Conservation (phyloP, 2,113 vertebrate genomes). For the Motacilla tschutschensis region DNA sequence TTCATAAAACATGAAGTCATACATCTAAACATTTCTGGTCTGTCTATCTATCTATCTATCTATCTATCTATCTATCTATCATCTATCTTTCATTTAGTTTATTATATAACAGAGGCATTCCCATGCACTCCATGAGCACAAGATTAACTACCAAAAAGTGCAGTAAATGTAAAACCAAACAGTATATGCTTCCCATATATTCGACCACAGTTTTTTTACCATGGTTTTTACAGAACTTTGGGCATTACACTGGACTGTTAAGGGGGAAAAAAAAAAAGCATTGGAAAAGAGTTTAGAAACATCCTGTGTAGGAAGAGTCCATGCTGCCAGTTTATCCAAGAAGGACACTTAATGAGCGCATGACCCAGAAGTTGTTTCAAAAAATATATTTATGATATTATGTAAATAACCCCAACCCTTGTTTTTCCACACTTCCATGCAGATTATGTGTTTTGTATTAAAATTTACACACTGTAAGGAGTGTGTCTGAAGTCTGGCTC, state of each 20-base stretch:
- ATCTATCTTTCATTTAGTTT: background rate
- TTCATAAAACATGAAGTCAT: background rate
- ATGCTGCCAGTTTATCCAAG: background rate
- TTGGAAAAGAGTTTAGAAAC: background rate
- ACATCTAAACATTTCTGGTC: background rate
- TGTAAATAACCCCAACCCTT: background rate
- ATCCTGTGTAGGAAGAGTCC: background rate
- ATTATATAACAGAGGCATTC: background rate
- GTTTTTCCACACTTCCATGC: background rate
- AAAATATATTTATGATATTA: background rate
- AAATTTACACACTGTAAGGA: background rate
- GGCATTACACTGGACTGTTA: background rate
- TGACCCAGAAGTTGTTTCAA: background rate
- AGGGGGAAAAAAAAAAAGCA: background rate
- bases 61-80: background rate
- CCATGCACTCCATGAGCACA: background rate
- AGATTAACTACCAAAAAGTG: background rate
- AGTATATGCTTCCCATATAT: background rate
- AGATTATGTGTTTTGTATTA: background rate
- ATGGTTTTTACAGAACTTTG: background rate
- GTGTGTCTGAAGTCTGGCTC: background rate
- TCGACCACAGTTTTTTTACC: background rate
- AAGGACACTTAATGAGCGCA: background rate
- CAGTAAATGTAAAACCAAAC: background rate
- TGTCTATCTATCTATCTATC: rapidly evolving